These are phyloP conservation scores for Platypus cylindrus DNA, from an alignment of 2,888 invertebrate genomes.

Conservation along the genomic window DNA sequence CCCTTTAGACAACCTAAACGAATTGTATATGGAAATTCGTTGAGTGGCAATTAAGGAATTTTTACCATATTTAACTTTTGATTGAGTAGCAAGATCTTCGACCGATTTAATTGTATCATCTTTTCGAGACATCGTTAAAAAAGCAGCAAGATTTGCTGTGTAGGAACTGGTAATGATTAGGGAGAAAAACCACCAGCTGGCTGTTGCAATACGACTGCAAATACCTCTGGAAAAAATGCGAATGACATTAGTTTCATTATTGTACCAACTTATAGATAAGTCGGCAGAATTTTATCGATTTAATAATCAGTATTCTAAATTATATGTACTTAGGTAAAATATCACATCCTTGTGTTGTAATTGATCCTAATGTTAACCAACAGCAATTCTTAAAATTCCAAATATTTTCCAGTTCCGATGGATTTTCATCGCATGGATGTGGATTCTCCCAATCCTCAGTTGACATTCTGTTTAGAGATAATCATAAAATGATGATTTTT, in stretches of 20 bases:
- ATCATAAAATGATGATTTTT: neutral
- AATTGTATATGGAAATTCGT: neutral
- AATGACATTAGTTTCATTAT: neutral
- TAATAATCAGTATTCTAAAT: too few species aligned
- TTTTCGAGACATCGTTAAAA: conserved; percentile 78
- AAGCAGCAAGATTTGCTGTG: conserved; percentile 89
- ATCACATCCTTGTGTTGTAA: conserved; percentile 91
- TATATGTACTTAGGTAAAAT: conserved; percentile 68
- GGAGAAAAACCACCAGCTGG: conserved; percentile 85
- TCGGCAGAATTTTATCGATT: neutral
- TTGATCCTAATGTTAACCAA: conserved; percentile 87
- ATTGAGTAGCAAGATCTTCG: conserved; percentile 84
- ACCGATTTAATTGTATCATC: conserved; percentile 79
- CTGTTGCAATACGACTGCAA: conserved; percentile 76
- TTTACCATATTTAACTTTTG: conserved; percentile 87
- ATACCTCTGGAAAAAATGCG: conserved; percentile 49
- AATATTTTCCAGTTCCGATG: conserved; percentile 80
- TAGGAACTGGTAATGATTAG: conserved; percentile 88
- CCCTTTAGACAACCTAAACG: conserved; percentile 42
- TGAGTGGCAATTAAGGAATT: neutral
- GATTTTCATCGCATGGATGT: conserved; percentile 78
- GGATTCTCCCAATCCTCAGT: conserved; percentile 92
- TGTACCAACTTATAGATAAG: neutral
- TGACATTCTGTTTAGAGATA: conserved; percentile 54
- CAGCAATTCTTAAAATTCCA: conserved; percentile 81